Base-by-base conservation (phyloP, 2,888 invertebrate genomes). In the Heliconius hortense region DNA sequence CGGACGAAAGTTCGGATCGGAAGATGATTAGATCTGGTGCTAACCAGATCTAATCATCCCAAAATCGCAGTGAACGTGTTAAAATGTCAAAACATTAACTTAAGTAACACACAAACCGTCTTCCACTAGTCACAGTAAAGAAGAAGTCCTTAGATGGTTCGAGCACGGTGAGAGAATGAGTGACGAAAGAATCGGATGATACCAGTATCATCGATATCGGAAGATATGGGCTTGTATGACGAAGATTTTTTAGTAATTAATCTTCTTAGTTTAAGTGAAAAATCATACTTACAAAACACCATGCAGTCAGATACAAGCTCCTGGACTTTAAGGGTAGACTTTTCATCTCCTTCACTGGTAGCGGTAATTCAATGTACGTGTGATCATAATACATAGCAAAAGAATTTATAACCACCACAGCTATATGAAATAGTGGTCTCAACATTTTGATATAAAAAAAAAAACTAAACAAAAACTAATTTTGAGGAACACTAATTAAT, bases 321-420 rank as follows among this genome's bases (percentile, higher is more conserved):
- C 92, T 83, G 0, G 86, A 89, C 74, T 89, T 90, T 0, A 89
- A 80, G 0, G 90, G 90, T 75, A 90, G 82, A 15, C 79, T 74
- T 13, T 79, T 84, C 28, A 88, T 79, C 8, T 84, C 83, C 68
- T 86, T 83, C 1, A 80, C 76, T 0, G 88, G 85, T 13, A 87
- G 85, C 0, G 90, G 89, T 3, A 91, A 43, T 0, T 89, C 86
- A 71, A 92, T 82, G 79, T 89, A 90, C 13, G 73, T 81, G 74
- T 90, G 88, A 74, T 92, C 92, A 75, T 90, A 91, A 86, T 88
- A 89, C 75, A 91, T 71, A 1, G 89, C 76, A 73, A 79, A 92
- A 0, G 80, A 74, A 79, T 91, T 87, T 10, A 90, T 72, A 21
- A 81, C 72, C 2, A 85, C 80, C 2, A 88, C 88, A 1, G 82